Evolutionary conservation across 2,797 vertebrate species (phyloP), one percentile per base, ranked within the genome.

Genomic region (Champsocephalus gunnari): DNA sequence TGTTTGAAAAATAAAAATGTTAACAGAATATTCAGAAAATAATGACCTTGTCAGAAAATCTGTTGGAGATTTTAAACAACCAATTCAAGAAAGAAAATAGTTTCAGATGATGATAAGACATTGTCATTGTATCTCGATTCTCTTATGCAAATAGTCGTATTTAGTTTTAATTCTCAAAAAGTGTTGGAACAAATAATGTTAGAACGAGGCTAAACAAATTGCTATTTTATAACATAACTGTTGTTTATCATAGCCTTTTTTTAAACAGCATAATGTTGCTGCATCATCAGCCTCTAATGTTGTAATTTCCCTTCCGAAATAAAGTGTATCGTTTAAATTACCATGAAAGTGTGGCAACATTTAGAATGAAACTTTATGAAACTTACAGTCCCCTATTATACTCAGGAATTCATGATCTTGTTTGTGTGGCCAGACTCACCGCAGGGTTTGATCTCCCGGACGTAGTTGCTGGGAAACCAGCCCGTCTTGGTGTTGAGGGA

Each of bases 401-500:
- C 5, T 63, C 12, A 12, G 28, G n/a, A 19, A 58, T 16, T 14
- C 0, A 44, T 16, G 2, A 19, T 56, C 19, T 19, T 12, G 9
- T 57, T 14, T 13, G 9, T 0, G 12, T 14, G 12, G 38, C 38
- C 8, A 65, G 19, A 93, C 98, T 98, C 92, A 99, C 98, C 98
- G 2, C 95, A 96, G 79, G 97, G 85, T 93, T 99, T 99, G 93
- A 98, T 86, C 94, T 99, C 98, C 67, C 97, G 94, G 80, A 99
- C 98, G 34, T 99, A 99, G 94, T 99, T 99, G 89, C 98, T 99
- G 77, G 98, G 98, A 90, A 99, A 99, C 98, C 98, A 99, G 87
- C 98, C 98, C 1, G 95, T 97, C 94, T 93, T 97, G 80, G 97
- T 96, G 60, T 96, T 96, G 73, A 99, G 92, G 0, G 89, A 90